Conservation (phyloP, 2,113 vertebrate species). For the Ictalurus punctatus region DNA sequence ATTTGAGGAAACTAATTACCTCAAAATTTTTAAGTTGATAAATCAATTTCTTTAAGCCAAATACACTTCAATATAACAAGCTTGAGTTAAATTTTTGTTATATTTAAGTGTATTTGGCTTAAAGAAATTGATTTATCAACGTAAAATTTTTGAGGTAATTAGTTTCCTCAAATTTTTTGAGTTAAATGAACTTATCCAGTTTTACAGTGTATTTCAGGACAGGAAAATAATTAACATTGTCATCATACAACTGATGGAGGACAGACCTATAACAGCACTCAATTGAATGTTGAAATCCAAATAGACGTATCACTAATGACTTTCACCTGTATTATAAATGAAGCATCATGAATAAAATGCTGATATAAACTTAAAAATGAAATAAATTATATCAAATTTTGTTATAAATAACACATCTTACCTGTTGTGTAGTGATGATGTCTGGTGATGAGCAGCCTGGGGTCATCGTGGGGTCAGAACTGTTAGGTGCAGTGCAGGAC, state of each 20-base stretch:
- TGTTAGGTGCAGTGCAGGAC: constrained; percentile 57
- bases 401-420: constrained; percentile 35
- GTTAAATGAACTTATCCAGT: too few species aligned
- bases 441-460: constrained; percentile 59
- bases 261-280: background rate
- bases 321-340: background rate
- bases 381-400: background rate
- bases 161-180: too few species aligned
- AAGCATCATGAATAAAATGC: background rate
- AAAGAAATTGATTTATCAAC: too few species aligned
- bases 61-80: too few species aligned
- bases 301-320: background rate
- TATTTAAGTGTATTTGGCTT: too few species aligned
- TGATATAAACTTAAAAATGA: background rate
- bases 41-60: too few species aligned
- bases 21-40: too few species aligned
- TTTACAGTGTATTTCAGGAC: background rate
- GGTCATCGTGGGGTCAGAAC: constrained; percentile 39
- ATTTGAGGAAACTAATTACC: too few species aligned
- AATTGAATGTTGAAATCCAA: background rate
- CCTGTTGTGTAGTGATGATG: constrained; percentile 65
- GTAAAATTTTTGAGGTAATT: too few species aligned
- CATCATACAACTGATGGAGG: background rate
- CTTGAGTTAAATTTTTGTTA: too few species aligned
- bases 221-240: background rate